phyloP scores from a whole-genome alignment of 2,888 invertebrate genomes.

The Mellilla xanthometata region DNA sequence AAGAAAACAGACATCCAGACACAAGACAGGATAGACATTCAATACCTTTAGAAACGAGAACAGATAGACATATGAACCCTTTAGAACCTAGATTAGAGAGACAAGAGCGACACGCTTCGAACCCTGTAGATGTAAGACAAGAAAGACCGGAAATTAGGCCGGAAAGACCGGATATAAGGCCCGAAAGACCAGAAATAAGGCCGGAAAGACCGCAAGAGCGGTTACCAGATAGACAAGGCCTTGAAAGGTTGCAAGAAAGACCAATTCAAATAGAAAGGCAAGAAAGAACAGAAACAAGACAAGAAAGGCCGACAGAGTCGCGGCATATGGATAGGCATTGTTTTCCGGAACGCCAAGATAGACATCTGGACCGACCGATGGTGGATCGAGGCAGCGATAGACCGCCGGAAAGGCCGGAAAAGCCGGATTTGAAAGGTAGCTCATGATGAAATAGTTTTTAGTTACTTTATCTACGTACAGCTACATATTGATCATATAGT shows the following conservation, averaged over 20 bases:
- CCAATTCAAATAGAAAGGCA: slow-evolving; percentile 11
- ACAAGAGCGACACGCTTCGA: slow-evolving; percentile 15
- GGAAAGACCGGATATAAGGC: slow-evolving; percentile 19
- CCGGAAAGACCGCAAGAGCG: slow-evolving; percentile 25
- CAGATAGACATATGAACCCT: slow-evolving; percentile 31
- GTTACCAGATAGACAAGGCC: slow-evolving; percentile 14
- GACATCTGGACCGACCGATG: slow-evolving; percentile 30
- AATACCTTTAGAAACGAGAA: slow-evolving; percentile 30
- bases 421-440: slow-evolving; percentile 36
- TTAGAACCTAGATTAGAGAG: slow-evolving; percentile 18
- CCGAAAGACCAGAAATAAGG: slow-evolving; percentile 3
- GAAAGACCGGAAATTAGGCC: slow-evolving; percentile 10
- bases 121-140: slow-evolving; percentile 22
- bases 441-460: neutral
- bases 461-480: no score
- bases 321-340: slow-evolving; percentile 21
- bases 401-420: slow-evolving; percentile 48
- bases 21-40: slow-evolving; percentile 26
- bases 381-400: slow-evolving; percentile 41
- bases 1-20: slow-evolving; percentile 27
- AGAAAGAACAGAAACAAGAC: slow-evolving; percentile 10
- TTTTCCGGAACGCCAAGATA: slow-evolving; percentile 24
- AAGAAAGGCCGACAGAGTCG: slow-evolving; percentile 4
- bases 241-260: slow-evolving; percentile 21
- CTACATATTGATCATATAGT: no score